Conservation (phyloP, 2,888 invertebrate species). For the Microctonus aethiopoides region DNA sequence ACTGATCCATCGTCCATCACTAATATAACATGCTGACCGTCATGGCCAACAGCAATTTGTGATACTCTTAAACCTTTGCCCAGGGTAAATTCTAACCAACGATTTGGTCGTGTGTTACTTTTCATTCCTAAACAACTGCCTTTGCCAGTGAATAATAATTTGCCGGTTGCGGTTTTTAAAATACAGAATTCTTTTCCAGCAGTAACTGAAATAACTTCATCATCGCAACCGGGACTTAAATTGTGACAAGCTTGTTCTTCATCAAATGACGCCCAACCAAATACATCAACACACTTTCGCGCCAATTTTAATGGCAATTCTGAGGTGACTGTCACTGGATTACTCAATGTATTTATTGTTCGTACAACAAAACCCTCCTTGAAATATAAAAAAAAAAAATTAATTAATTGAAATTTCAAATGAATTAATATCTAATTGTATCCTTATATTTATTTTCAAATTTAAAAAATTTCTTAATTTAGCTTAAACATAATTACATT, state of each 20-base stretch:
- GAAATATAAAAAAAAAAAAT: conserved; percentile 30
- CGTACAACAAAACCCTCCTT: conserved; percentile 85
- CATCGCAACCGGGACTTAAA: conserved; percentile 74
- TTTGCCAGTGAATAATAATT: conserved; percentile 90
- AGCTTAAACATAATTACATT: no score
- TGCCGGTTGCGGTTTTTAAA: conserved; percentile 85
- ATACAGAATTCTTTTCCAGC: conserved; percentile 93
- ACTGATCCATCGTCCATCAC: conserved; percentile 94
- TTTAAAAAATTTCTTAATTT: no score
- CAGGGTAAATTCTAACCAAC: conserved; percentile 76
- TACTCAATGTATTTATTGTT: conserved; percentile 74
- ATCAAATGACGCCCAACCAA: conserved; percentile 79
- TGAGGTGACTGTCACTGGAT: conserved; percentile 71
- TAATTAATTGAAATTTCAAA: no score
- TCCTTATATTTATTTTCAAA: no score
- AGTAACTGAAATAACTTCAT: conserved; percentile 81
- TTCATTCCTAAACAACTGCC: conserved; percentile 88
- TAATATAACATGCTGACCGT: conserved; percentile 90
- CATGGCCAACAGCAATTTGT: conserved; percentile 91
- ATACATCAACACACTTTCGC: conserved; percentile 81
- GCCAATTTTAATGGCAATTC: conserved; percentile 79
- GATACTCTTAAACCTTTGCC: conserved; percentile 79
- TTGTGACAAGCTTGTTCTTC: conserved; percentile 71
- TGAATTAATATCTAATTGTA: no score
- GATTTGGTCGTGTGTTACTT: conserved; percentile 70